phyloP scores from a whole-genome alignment of 1,140 invertebrate species.

The Diplogasteroides magnus region DNA sequence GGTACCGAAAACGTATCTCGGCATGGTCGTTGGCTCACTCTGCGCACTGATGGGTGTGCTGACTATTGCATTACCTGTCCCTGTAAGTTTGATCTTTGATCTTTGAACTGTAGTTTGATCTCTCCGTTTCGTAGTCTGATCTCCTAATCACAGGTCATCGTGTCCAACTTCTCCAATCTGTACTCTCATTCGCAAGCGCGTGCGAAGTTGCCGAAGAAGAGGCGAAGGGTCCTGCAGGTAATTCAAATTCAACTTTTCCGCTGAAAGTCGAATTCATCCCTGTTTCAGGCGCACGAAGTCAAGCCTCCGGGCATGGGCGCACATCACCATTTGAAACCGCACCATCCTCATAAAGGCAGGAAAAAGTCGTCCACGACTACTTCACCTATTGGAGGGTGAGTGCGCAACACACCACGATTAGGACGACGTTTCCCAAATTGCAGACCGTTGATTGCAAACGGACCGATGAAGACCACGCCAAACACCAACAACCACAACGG shows the following conservation, averaged over 20 bases:
- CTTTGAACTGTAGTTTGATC: slow-evolving; percentile 48
- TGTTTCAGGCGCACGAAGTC: slow-evolving; percentile 36
- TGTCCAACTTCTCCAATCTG: slow-evolving; percentile 87
- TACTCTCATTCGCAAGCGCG: slow-evolving; percentile 83
- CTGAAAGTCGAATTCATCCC: not conserved
- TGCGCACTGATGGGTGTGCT: slow-evolving; percentile 83
- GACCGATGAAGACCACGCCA: slow-evolving; percentile 1
- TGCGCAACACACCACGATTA: not conserved
- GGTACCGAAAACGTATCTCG: slow-evolving; percentile 33
- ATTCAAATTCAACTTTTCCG: not conserved
- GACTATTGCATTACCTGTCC: slow-evolving; percentile 83
- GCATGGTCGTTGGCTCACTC: slow-evolving; percentile 78
- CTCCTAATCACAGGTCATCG: slow-evolving; percentile 66
- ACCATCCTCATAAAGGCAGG: slow-evolving; percentile 22
- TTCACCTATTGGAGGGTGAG: not conserved
- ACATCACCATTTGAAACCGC: slow-evolving; percentile 3
- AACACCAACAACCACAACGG: slow-evolving; percentile 22
- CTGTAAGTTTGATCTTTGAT: slow-evolving; percentile 64
- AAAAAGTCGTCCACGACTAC: slow-evolving; percentile 28
- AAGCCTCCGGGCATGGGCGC: slow-evolving; percentile 24
- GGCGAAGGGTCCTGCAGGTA: slow-evolving; percentile 80
- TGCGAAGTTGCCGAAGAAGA: slow-evolving; percentile 79
- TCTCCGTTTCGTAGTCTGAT: too few relatives aligned
- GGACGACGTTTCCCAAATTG: not conserved
- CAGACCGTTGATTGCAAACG: not conserved